Percentiles rank a stretch among this genome's conserved stretches.
phyloP scores from a whole-genome alignment of 2,888 invertebrate genomes.

The Machimus rusticus region DNA sequence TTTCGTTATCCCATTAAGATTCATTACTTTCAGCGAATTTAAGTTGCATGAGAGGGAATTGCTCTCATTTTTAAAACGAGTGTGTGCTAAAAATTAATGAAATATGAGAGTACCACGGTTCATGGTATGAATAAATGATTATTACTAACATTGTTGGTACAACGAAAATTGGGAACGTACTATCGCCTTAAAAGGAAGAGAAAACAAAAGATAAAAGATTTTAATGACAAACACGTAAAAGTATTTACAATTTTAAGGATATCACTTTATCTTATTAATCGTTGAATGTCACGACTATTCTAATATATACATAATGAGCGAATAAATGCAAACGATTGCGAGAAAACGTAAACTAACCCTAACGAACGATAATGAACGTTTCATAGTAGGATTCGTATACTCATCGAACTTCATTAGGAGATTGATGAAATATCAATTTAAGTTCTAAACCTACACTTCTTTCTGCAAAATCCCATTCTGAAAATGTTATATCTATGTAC shows the following conservation, averaged over 20 bases:
- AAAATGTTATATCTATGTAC: too few species aligned
- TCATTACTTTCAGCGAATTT: neutral
- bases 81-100: neutral
- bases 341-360: too few species aligned
- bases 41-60: neutral
- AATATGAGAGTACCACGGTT: neutral
- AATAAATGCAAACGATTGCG: too few species aligned
- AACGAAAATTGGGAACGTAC: neutral
- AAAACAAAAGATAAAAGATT: neutral
- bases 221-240: too few species aligned
- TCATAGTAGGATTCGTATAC: too few species aligned
- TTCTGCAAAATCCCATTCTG: too few species aligned
- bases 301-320: neutral
- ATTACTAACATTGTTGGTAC: neutral
- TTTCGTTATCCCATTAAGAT: neutral
- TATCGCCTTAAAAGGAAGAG: neutral
- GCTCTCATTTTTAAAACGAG: neutral
- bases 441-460: too few species aligned
- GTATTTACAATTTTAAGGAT: neutral
- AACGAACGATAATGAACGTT: too few species aligned
- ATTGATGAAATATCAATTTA: too few species aligned
- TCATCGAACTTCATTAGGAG: too few species aligned
- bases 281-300: neutral
- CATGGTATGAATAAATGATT: neutral
- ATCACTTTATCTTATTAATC: neutral